Conservation (phyloP, 2,888 invertebrate species). For the Helleia helle region DNA sequence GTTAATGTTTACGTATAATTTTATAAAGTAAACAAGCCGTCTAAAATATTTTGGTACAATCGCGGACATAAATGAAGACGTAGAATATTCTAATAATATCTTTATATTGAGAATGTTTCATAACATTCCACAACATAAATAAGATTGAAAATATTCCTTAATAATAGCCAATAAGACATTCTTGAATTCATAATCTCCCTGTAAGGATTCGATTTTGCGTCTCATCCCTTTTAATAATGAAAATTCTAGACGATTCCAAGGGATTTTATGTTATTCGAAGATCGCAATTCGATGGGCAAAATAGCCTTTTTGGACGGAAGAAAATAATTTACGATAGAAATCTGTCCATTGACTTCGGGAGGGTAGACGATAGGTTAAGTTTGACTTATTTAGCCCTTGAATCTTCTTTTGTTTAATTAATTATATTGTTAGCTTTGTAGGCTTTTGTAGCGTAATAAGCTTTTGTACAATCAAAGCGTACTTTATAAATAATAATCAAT, state of each 20-base stretch:
- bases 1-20: too few relatives aligned
- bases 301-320: conserved; percentile 20
- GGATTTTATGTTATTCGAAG: conserved; percentile 38
- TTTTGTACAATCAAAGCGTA: not conserved
- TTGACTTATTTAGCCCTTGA: not conserved
- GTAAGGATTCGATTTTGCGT: conserved; percentile 24
- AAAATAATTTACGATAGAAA: conserved; percentile 21
- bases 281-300: conserved; percentile 29
- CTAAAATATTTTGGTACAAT: too few relatives aligned
- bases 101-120: conserved; percentile 19
- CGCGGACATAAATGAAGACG: not conserved
- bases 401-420: conserved; percentile 4
- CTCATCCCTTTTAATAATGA: conserved; percentile 34
- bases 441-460: not conserved
- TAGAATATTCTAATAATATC: not conserved
- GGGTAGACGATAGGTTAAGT: not conserved
- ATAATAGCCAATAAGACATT: conserved; percentile 33
- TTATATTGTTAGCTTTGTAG: not conserved
- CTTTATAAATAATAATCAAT: not conserved
- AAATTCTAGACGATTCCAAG: conserved; percentile 46
- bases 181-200: conserved; percentile 46
- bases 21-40: too few relatives aligned
- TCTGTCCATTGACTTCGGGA: not conserved
- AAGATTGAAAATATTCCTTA: conserved; percentile 47
- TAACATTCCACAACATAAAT: conserved; percentile 44